phyloP scores from a whole-genome alignment of 2,113 vertebrate genomes.

The Epinephelus cyanopodus region DNA sequence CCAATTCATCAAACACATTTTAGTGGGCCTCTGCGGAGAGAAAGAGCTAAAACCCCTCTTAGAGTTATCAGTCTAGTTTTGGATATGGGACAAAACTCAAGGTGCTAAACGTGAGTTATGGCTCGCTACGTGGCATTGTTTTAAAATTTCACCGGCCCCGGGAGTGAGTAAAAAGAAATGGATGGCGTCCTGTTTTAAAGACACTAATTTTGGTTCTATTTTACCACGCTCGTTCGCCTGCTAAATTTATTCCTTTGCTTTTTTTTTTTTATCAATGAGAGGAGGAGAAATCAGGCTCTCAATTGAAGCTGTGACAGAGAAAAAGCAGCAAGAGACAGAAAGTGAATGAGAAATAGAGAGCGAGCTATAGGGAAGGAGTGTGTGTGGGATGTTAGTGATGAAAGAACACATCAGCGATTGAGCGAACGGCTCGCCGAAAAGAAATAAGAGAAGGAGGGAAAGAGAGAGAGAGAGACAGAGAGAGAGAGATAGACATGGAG shows the following conservation, averaged over 20 bases:
- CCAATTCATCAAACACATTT: slow-evolving; percentile 74
- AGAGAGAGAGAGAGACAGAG: slow-evolving; percentile 22
- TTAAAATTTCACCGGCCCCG: slow-evolving; percentile 48
- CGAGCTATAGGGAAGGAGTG: slow-evolving; percentile 25
- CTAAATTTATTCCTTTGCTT: slow-evolving; percentile 32
- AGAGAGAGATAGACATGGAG: slow-evolving; percentile 37
- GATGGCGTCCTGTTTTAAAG: slow-evolving; percentile 40
- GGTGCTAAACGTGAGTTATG: slow-evolving; percentile 72
- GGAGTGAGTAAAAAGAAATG: slow-evolving; percentile 56
- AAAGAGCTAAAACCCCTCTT: slow-evolving; percentile 44
- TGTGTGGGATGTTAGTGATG: slow-evolving; percentile 38
- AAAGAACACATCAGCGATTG: slow-evolving; percentile 55
- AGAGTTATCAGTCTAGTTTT: slow-evolving; percentile 65
- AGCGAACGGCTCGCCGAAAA: slow-evolving; percentile 16
- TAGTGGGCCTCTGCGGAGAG: slow-evolving; percentile 58
- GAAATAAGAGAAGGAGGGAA: slow-evolving; percentile 56
- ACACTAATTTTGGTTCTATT: slow-evolving; percentile 29
- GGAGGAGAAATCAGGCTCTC: slow-evolving; percentile 30
- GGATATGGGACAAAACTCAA: slow-evolving; percentile 58
- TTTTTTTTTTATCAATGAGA: slow-evolving; percentile 35
- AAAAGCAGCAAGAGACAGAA: background rate
- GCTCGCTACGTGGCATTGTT: slow-evolving; percentile 37
- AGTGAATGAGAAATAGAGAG: slow-evolving; percentile 20
- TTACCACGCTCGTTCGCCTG: background rate
- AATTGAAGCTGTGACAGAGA: slow-evolving; percentile 22